A percentile compares a stretch with the other conserved stretches of the same genome.
phyloP scores from a whole-genome alignment of 2,113 vertebrate species.

The Amphiprion ocellaris region DNA sequence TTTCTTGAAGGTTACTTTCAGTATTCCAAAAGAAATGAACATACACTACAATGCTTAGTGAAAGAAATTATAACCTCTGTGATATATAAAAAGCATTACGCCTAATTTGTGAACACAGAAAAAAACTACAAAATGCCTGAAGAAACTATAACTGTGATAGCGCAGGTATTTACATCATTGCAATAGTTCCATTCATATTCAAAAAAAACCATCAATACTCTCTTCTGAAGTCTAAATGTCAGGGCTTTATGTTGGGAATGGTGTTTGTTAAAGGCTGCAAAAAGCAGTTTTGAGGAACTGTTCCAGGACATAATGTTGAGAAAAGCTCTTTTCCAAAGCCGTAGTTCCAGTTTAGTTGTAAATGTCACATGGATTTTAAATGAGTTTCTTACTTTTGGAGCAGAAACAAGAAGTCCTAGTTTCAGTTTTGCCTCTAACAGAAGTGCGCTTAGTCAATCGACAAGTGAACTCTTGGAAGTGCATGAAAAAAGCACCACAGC shows the following conservation, averaged over 20 bases:
- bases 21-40: not conserved
- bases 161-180: not conserved
- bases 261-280: not conserved
- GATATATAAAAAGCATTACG: no score
- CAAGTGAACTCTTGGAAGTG: constrained; percentile 13
- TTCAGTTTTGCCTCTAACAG: not conserved
- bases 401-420: not conserved
- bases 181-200: not conserved
- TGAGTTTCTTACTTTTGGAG: not conserved
- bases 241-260: no score
- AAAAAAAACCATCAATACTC: not conserved
- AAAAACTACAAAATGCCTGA: not conserved
- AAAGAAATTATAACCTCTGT: not conserved
- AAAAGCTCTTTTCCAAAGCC: not conserved
- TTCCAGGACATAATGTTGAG: not conserved
- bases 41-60: not conserved
- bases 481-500: not conserved
- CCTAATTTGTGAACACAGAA: not conserved
- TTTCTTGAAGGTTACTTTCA: not conserved
- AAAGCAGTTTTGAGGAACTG: not conserved
- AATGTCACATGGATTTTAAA: constrained; percentile 3
- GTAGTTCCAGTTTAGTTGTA: not conserved
- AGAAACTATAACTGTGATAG: not conserved
- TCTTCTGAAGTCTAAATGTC: not conserved
- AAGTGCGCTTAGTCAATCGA: constrained; percentile 10